Percentiles rank a stretch among this genome's conserved stretches.
Conservation (phyloP, 2,113 vertebrate genomes). For the Limnothrissa miodon region DNA sequence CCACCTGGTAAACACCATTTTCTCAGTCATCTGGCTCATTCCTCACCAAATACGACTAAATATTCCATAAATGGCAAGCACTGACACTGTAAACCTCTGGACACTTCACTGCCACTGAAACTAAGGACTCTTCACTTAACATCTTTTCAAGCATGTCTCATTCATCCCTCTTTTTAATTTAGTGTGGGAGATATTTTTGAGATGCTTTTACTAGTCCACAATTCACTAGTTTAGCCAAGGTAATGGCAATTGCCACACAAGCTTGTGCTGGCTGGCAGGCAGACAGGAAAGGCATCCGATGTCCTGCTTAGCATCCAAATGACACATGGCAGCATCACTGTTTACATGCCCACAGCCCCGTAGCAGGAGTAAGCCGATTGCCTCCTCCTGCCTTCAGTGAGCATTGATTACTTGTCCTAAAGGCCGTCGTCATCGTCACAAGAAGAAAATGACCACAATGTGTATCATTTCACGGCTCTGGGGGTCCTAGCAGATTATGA, state of each 20-base stretch:
- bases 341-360: constrained; percentile 11
- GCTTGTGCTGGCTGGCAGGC: constrained; percentile 27
- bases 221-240: constrained; percentile 5
- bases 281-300: constrained; percentile 12
- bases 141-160: not conserved
- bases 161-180: not conserved
- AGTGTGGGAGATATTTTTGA: not conserved
- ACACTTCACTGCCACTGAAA: not conserved
- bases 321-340: constrained; percentile 19
- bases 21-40: not conserved
- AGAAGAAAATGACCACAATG: constrained; percentile 10
- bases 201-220: not conserved
- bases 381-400: constrained; percentile 11
- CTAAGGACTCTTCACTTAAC: not conserved
- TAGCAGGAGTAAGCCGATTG: constrained; percentile 8
- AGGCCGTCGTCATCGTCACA: not conserved
- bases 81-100: not conserved
- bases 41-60: not conserved
- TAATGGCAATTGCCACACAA: constrained; percentile 26
- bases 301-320: constrained; percentile 27
- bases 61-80: not conserved
- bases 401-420: constrained; percentile 14
- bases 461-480: constrained; percentile 6
- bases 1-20: not conserved
- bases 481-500: not conserved